phyloP scores from a whole-genome alignment of 2,888 invertebrate genomes.

The Diplolepis rosae region DNA sequence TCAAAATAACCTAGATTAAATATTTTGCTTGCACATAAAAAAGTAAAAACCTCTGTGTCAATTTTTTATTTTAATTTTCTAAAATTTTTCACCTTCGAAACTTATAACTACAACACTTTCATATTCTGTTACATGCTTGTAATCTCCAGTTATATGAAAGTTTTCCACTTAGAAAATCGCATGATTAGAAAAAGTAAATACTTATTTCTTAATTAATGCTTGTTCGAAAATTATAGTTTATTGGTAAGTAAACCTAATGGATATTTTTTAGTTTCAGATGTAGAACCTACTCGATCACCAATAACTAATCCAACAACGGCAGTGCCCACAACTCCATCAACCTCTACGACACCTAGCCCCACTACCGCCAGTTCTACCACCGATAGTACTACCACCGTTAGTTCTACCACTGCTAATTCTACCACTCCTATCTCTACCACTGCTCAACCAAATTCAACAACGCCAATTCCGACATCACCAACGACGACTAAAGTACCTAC shows the following conservation, averaged over 20 bases:
- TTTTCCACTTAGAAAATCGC: too few relatives aligned
- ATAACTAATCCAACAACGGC: background rate
- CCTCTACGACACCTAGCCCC: too few relatives aligned
- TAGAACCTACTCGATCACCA: background rate
- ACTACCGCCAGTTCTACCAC: background rate
- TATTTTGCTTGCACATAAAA: too few relatives aligned
- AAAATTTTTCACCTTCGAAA: background rate
- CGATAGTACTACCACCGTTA: background rate
- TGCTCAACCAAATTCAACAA: background rate
- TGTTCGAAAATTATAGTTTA: background rate
- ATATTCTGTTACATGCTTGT: background rate
- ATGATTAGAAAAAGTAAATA: too few relatives aligned
- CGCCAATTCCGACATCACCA: background rate
- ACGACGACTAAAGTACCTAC: background rate
- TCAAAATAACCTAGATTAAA: too few relatives aligned
- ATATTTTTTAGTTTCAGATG: background rate
- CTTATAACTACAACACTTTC: background rate
- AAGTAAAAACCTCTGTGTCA: too few relatives aligned
- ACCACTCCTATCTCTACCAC: background rate
- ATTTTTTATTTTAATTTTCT: too few relatives aligned
- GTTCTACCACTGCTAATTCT: constrained; percentile 11
- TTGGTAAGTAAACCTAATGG: background rate
- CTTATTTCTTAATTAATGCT: background rate
- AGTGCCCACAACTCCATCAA: background rate
- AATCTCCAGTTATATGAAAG: background rate